These are phyloP conservation scores for Drosophila pseudotalamancana DNA, from an alignment of 2,888 invertebrate genomes.

Conservation along the genomic window DNA sequence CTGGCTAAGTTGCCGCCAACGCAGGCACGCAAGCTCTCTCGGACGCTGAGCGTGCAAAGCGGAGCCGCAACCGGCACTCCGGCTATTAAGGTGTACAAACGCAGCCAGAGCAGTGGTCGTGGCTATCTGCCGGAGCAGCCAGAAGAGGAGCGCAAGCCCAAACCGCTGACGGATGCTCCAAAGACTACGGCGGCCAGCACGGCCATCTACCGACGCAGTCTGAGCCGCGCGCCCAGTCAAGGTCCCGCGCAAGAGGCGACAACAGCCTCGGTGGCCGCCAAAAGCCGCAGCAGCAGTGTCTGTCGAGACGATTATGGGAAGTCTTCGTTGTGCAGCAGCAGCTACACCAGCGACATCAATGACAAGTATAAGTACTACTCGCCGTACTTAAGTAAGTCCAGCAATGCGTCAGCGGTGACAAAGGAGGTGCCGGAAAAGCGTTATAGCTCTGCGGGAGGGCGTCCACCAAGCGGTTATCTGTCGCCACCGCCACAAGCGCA, in stretches of 20 bases:
- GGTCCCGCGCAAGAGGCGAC: slow-evolving; percentile 23
- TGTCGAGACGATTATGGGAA: slow-evolving; percentile 79
- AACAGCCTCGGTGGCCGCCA: slow-evolving; percentile 15
- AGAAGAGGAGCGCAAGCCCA: slow-evolving; percentile 30
- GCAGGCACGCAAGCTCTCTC: slow-evolving; percentile 88
- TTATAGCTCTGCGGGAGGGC: slow-evolving; percentile 70
- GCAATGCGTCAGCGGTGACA: slow-evolving; percentile 40
- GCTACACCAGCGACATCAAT: slow-evolving; percentile 81
- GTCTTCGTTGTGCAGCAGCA: slow-evolving; percentile 73
- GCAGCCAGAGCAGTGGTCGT: slow-evolving; percentile 85
- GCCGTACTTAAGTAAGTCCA: slow-evolving; percentile 79
- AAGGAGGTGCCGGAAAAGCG: slow-evolving; percentile 73
- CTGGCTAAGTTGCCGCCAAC: slow-evolving; percentile 89
- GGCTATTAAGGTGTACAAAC: slow-evolving; percentile 77
- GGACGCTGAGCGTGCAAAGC: slow-evolving; percentile 86
- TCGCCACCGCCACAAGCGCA: slow-evolving; percentile 64
- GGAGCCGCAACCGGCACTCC: slow-evolving; percentile 45
- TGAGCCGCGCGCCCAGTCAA: slow-evolving; percentile 65
- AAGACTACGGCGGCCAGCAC: slow-evolving; percentile 63
- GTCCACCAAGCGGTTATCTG: slow-evolving; percentile 81
- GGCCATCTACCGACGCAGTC: slow-evolving; percentile 58
- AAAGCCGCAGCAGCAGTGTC: slow-evolving; percentile 76
- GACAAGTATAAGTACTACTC: slow-evolving; percentile 84
- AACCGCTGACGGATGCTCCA: slow-evolving; percentile 52
- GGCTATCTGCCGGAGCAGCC: slow-evolving; percentile 52